Conservation (phyloP, 2,888 invertebrate genomes). For the Lithophane ornitopus region DNA sequence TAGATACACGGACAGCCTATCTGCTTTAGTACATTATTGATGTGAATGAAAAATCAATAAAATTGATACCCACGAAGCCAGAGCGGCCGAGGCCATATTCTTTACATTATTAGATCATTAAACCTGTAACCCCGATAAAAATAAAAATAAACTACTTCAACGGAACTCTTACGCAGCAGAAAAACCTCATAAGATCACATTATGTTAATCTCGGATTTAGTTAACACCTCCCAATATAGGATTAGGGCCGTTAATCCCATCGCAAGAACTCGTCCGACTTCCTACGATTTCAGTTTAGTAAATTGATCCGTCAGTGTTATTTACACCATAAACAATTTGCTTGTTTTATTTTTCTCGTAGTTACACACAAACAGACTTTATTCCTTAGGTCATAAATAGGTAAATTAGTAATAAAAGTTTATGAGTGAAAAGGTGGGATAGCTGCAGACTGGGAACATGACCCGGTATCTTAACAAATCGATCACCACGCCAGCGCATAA, state of each 20-base stretch:
- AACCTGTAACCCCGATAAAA: conserved; percentile 53
- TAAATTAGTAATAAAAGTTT: conserved; percentile 80
- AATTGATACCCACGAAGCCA: conserved; percentile 54
- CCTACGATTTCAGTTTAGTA: conserved; percentile 75
- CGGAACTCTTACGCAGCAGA: conserved; percentile 50
- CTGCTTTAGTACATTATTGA: conserved; percentile 57
- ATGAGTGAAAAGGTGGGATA: conserved; percentile 67
- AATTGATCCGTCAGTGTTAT: conserved; percentile 68
- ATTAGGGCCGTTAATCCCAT: conserved; percentile 77
- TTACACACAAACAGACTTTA: conserved; percentile 55
- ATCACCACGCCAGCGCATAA: conserved; percentile 69
- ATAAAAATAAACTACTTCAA: conserved; percentile 47
- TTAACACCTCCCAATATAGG: conserved; percentile 81
- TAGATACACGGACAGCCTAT: conserved; percentile 12
- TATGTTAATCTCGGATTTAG: conserved; percentile 78
- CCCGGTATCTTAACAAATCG: conserved; percentile 80
- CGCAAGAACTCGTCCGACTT: conserved; percentile 71
- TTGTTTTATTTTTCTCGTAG: conserved; percentile 54
- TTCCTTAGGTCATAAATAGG: conserved; percentile 65
- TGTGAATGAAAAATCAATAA: conserved; percentile 72
- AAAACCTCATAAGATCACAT: conserved; percentile 72
- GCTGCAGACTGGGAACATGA: conserved; percentile 71
- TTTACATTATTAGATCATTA: conserved; percentile 21
- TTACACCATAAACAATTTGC: conserved; percentile 66
- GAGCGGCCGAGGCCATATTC: conserved; percentile 19